Evolutionary conservation across 1,140 invertebrate species (phyloP), one percentile per base, ranked within the genome.

Genomic region (Bilobella aurantiaca): DNA sequence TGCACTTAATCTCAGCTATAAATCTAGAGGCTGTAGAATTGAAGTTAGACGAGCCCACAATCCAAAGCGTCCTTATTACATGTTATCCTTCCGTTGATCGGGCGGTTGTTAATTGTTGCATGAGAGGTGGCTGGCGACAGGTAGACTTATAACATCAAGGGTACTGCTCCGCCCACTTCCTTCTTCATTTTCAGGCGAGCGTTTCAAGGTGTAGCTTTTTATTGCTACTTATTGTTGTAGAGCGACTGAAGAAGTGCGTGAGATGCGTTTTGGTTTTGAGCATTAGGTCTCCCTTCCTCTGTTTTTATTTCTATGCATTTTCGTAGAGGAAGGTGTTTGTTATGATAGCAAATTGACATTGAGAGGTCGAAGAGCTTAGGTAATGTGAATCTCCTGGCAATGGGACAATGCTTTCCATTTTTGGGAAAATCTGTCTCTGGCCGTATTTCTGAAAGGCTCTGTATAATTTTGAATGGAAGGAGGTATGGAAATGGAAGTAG

Each of bases 51-150:
- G n/a, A n/a, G 37, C 8, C 37, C n/a, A 8, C n/a, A 42, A 12
- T 12, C 37, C n/a, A 42, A 42, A n/a, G 8, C 8, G 37, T 42
- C 8, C 37, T 42, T 8, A 12, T 42, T 42, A 42, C 37, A 42
- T 42, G 37, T 42, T 42, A n/a, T 42, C n/a, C 8, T 12, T n/a
- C n/a, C 12, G 8, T 53, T 53, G 49, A 16, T 53, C 49, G 23
- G 5, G 5, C 49, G 5, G 14, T 53, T 53, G 49, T 53, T 53
- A 53, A 53, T 53, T 53, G 49, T 8, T 23, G n/a, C n/a, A n/a
- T n/a, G n/a, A n/a, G n/a, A 53, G 49, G 49, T 53, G 49, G 23
- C 5, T 53, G 49, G 49, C 12, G 49, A 53, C 49, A 53, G 49
- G 49, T 53, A 53, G 12, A 16, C 49, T 12, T 42, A 12, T n/a